phyloP scores from a whole-genome alignment of 2,113 vertebrate genomes.

The Polypterus bichir region DNA sequence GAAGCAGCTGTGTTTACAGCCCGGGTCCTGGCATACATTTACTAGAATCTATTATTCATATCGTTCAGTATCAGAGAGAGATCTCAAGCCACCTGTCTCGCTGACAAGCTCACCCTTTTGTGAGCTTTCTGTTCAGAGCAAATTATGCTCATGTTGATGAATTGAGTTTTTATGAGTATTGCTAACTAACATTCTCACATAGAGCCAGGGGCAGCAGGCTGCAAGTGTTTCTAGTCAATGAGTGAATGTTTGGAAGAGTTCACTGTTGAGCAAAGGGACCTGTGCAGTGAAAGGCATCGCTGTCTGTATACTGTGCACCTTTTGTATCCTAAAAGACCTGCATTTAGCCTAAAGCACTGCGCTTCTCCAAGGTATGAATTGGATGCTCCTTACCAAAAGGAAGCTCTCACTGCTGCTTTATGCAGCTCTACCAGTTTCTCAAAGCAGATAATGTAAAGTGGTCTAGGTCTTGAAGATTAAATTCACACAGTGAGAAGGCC shows the following conservation, averaged over 20 bases:
- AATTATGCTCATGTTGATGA: conserved; percentile 98
- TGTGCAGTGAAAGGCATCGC: not conserved
- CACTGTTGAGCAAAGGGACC: conserved; percentile 2
- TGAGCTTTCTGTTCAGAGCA: conserved; percentile 97
- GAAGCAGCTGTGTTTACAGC: conserved; percentile 99
- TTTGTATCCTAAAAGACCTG: not conserved
- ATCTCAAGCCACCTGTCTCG: conserved; percentile 99
- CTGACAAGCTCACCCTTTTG: conserved; percentile 99
- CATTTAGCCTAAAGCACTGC: not conserved
- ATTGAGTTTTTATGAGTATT: conserved; percentile 98
- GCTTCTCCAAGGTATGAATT: no score
- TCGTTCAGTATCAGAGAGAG: conserved; percentile 99
- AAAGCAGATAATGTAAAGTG: no score
- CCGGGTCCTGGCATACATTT: conserved; percentile 99
- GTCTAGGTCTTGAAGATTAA: no score
- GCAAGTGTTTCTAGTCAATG: conserved; percentile 71
- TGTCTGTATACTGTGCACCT: not conserved
- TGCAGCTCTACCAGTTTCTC: no score
- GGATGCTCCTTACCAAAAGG: no score
- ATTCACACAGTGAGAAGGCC: conserved; percentile 26
- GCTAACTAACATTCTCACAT: conserved; percentile 86
- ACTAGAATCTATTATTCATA: conserved; percentile 99
- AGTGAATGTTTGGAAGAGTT: conserved; percentile 74
- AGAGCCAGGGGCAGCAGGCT: conserved; percentile 82
- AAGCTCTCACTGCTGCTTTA: no score